phyloP scores from a whole-genome alignment of 2,797 vertebrate genomes.

The Platyrinchus mystaceus region DNA sequence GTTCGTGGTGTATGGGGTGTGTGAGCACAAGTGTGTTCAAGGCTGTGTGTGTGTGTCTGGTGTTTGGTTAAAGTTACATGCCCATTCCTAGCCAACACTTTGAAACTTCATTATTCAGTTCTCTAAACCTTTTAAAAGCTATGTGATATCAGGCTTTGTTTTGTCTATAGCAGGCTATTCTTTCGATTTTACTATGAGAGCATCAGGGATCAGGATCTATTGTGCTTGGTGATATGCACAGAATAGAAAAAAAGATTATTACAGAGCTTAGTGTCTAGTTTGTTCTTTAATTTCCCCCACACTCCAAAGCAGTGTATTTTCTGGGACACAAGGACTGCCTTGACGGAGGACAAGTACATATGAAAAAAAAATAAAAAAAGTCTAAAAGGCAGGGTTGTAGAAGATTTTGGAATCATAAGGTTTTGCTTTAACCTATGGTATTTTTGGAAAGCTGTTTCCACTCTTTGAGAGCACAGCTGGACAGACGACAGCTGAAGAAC shows the following conservation, averaged over 20 bases:
- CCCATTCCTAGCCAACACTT: rapidly evolving
- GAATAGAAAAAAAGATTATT: not conserved
- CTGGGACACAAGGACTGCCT: not conserved
- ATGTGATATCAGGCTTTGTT: not conserved
- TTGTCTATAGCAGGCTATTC: not conserved
- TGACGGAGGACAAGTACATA: not conserved
- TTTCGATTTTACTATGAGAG: not conserved
- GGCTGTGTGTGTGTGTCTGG: not conserved
- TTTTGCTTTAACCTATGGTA: not conserved
- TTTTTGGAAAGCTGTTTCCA: not conserved
- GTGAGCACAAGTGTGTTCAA: not conserved
- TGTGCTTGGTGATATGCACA: not conserved
- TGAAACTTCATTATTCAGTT: not conserved
- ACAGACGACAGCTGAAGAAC: not conserved
- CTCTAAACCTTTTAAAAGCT: not conserved
- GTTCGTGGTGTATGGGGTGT: not conserved
- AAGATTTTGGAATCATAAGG: not conserved
- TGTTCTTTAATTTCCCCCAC: not conserved
- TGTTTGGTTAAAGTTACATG: rapidly evolving
- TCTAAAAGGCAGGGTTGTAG: not conserved
- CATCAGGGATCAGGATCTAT: not conserved
- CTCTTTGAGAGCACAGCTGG: rapidly evolving
- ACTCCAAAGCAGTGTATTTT: not conserved
- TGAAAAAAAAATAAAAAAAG: not conserved
- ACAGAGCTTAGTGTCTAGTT: not conserved